Evolutionary conservation across 1,140 invertebrate species (phyloP), one percentile per base, ranked within the genome.

Genomic region (Himalopsyche phryganea): DNA sequence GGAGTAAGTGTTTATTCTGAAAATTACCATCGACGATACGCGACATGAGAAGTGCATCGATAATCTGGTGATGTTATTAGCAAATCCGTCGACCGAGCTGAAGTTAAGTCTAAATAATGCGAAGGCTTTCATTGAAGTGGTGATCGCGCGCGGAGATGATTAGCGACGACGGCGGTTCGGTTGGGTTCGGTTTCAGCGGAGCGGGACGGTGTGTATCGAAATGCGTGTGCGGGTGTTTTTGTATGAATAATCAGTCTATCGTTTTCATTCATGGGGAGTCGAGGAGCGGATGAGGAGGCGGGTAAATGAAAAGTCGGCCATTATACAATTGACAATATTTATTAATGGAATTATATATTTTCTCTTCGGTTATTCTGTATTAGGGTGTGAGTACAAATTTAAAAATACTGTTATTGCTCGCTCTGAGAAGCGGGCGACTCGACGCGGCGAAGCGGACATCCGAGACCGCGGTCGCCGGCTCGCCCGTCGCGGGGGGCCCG

Each of bases 261-360:
- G 23, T 28, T 28, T n/a, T 28, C 23, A 28, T 28, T 28, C 23
- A 28, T 28, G 23, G 46, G 35, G 13, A 11, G 11, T 13, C 35
- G 23, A 19, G 6, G 15, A 9, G 36, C 6, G 36, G 11, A 11
- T 13, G 38, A 28, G 36, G 6, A 18, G 6, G 13, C n/a, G 28
- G n/a, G 35, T 3, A 46, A 14, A 53, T 48, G 52, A 53, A 60
- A 63, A 59, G 45, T 45, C 58, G 32, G 28, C 45, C 40, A 44
- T 55, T 61, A 59, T 76, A 77, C 75, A 77, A 76, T 78, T 74
- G 76, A 78, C 76, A 74, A 78, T 78, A 78, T 78, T 78, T 78
- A 78, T 76, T 78, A 77, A 76, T 77, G 74, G 74, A 78, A 78
- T 77, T 71, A 71, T 75, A 75, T 71, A 76, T 69, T 71, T 76